These are phyloP conservation scores for Microcebus ravelobensis DNA, from an alignment of 2,113 vertebrate genomes.

Conservation along the genomic window DNA sequence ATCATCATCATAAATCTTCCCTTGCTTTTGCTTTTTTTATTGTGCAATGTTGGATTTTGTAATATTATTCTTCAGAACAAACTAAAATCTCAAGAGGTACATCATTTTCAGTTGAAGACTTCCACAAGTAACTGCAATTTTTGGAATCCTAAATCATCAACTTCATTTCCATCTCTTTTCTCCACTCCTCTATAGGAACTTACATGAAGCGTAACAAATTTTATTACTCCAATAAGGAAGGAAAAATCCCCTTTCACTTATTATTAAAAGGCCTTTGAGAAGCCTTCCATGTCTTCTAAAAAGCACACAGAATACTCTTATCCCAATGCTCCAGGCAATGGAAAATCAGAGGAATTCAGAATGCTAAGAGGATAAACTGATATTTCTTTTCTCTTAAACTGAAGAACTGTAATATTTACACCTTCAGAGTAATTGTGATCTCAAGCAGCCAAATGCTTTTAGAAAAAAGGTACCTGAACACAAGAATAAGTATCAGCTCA, in stretches of 20 bases:
- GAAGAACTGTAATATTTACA: conserved; percentile 3
- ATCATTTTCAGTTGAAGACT: conserved; percentile 72
- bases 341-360: background rate
- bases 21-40: conserved; percentile 77
- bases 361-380: background rate
- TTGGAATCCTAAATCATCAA: conserved; percentile 72
- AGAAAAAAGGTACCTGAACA: background rate
- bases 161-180: conserved; percentile 53
- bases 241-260: conserved; percentile 31
- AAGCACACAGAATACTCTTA: background rate
- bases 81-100: conserved; percentile 74
- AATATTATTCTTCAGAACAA: conserved; percentile 81
- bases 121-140: conserved; percentile 75
- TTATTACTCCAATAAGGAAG: conserved; percentile 59
- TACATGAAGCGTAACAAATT: conserved; percentile 59
- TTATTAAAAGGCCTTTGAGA: conserved; percentile 1
- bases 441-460: background rate
- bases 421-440: background rate
- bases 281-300: background rate
- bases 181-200: conserved; percentile 24
- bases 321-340: background rate
- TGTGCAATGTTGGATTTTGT: conserved; percentile 82
- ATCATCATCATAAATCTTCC: conserved; percentile 72
- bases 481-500: background rate
- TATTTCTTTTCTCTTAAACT: conserved; percentile 22